A percentile compares a stretch with the other conserved stretches of the same genome.
These are phyloP conservation scores for Chrysemys picta DNA, from an alignment of 2,113 vertebrate genomes.

Conservation along the genomic window DNA sequence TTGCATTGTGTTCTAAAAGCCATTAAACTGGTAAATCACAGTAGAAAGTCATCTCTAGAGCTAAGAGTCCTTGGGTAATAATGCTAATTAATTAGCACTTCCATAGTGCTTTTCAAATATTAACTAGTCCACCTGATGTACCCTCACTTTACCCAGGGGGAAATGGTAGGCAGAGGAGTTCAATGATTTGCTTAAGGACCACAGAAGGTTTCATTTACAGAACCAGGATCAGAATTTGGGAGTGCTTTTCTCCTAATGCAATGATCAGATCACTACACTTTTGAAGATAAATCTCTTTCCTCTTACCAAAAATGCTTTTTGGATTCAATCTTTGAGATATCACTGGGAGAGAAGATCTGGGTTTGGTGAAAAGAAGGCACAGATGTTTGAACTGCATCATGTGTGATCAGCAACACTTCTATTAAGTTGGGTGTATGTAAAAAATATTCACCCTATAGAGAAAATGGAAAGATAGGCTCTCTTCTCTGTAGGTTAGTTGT, in stretches of 20 bases:
- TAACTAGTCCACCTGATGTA: background rate
- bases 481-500: background rate
- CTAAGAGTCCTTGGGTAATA: background rate
- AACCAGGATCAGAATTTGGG: background rate
- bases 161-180: background rate
- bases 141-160: background rate
- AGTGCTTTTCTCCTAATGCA: background rate
- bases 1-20: background rate
- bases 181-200: background rate
- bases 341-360: conserved; percentile 37
- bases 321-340: background rate
- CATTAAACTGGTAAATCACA: background rate
- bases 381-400: conserved; percentile 8
- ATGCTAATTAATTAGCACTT: background rate
- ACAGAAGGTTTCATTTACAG: background rate
- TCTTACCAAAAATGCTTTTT: background rate
- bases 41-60: background rate
- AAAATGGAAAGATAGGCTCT: background rate
- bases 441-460: background rate
- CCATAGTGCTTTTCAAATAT: background rate
- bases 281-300: background rate
- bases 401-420: conserved; percentile 12
- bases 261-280: background rate
- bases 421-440: background rate
- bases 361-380: background rate